Base-by-base conservation (phyloP, 2,113 vertebrate genomes). In the Boulengeromyrus knoepffleri region DNA sequence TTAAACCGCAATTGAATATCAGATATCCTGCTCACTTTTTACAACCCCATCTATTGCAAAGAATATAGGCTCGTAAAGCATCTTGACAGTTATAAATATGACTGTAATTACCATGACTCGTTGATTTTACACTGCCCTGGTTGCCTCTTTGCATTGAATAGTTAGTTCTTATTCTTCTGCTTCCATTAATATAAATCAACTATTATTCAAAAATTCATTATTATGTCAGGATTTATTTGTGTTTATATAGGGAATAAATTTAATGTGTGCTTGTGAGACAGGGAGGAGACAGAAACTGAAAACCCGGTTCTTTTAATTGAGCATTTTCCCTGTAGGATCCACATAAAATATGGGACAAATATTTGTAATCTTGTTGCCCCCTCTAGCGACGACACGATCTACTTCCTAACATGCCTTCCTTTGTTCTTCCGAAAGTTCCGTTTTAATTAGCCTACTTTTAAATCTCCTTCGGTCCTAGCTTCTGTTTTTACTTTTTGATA, bases 381-480 rank as follows among this genome's bases (percentile, higher is more conserved):
- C 95, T 95, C 96, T 95, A 96, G 96, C 95, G 95, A 95, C 93
- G 91, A 90, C 66, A 91, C 77, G 15, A 85, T 58, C 91, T 56
- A 87, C 90, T 89, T 91, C 93, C 91, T 86, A 39, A 66, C 85
- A 66, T 56, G 83, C 13, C 88, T 90, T 93, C 94, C 93, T 92
- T 96, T 95, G 95, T 96, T 95, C 93, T 89, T 88, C 77, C 91
- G 77, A 89, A 62, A 80, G 89, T 88, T 91, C 80, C 80, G 45
- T 42, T 36, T 45, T n/a, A 88, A 88, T 88, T 19, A 45, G 8
- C 13, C 46, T 49, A 49, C 45, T 62, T 88, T 62, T 45, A 12
- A 21, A 88, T 87, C 7, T 87, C n/a, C 27, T 36, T 31, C 3
- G 27, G 62, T 70, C 27, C 62, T 36, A 36, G 4, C 31, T 42